Evolutionary conservation across 53 echinoderm and acorn worm species (phyloP).

Genomic region (Henricia sp.): DNA sequence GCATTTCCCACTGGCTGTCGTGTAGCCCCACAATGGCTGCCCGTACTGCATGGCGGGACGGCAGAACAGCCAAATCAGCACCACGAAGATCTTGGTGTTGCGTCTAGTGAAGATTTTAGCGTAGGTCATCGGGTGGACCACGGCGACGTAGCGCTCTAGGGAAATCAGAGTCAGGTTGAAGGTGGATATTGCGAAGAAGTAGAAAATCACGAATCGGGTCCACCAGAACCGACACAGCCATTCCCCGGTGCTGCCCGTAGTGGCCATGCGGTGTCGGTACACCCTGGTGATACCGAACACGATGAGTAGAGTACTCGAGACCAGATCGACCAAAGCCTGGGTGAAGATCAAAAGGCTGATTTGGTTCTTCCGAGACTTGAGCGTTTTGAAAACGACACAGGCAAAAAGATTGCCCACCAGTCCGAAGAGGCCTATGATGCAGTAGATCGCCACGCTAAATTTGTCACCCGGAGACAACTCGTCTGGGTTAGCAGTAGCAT

Average conservation of each 20-base stretch:
- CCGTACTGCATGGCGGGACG: slow-evolving; percentile 73
- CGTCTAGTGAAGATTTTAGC: slow-evolving; percentile 52
- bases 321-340: slow-evolving; percentile 72
- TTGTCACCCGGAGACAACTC: slow-evolving; percentile 14
- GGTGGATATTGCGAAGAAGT: slow-evolving; percentile 75
- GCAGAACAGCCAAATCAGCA: slow-evolving; percentile 61
- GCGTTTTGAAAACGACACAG: slow-evolving; percentile 63
- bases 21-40: slow-evolving; percentile 68
- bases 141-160: slow-evolving; percentile 76
- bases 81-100: slow-evolving; percentile 54
- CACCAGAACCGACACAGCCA: slow-evolving; percentile 84
- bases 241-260: slow-evolving; percentile 50
- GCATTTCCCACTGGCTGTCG: slow-evolving; percentile 37
- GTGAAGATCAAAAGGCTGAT: slow-evolving; percentile 76
- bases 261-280: slow-evolving; percentile 13
- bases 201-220: slow-evolving; percentile 73
- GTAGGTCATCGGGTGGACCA: slow-evolving; percentile 65
- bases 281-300: no score
- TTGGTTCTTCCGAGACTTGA: slow-evolving; percentile 65
- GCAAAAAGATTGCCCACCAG: slow-evolving; percentile 71
- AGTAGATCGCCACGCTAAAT: slow-evolving; percentile 36
- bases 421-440: slow-evolving; percentile 51
- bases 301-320: slow-evolving; percentile 66
- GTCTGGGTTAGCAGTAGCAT: no score
- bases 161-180: slow-evolving; percentile 78